These are phyloP conservation scores for Callipepla californica DNA, from an alignment of 2,113 vertebrate genomes.

Conservation along the genomic window DNA sequence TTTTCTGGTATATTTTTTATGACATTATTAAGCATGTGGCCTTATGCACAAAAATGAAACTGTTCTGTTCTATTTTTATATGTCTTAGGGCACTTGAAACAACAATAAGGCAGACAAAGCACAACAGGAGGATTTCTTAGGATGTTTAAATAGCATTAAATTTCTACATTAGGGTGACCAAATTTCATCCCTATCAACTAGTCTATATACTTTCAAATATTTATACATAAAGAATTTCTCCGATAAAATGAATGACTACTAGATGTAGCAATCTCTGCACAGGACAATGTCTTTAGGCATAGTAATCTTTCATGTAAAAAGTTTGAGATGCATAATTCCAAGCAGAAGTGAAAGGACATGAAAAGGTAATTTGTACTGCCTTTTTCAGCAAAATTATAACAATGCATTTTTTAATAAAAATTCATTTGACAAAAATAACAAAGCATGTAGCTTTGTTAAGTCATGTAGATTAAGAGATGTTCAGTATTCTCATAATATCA, in stretches of 20 bases:
- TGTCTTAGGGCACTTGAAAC: neutral
- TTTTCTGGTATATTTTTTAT: fast-evolving
- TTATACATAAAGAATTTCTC: neutral
- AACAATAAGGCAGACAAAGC: neutral
- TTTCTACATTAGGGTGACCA: neutral
- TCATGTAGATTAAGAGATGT: neutral
- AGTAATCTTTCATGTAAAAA: neutral
- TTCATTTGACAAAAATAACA: neutral
- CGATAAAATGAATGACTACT: neutral
- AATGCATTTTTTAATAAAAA: neutral
- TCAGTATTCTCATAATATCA: neutral
- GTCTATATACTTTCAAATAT: neutral
- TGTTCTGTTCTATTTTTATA: neutral
- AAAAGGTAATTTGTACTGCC: neutral
- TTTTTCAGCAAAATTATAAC: neutral
- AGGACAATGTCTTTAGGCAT: neutral
- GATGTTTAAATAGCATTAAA: neutral
- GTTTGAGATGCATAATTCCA: neutral
- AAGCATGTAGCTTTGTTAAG: neutral
- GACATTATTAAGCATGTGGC: neutral
- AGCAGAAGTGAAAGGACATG: no score
- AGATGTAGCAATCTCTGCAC: fast-evolving
- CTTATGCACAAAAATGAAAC: neutral
- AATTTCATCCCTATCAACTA: neutral
- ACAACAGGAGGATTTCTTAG: neutral